Percentiles rank a stretch among this genome's conserved stretches.
These are phyloP conservation scores for Folsomia candida DNA, from an alignment of 2,888 invertebrate genomes.

Conservation along the genomic window DNA sequence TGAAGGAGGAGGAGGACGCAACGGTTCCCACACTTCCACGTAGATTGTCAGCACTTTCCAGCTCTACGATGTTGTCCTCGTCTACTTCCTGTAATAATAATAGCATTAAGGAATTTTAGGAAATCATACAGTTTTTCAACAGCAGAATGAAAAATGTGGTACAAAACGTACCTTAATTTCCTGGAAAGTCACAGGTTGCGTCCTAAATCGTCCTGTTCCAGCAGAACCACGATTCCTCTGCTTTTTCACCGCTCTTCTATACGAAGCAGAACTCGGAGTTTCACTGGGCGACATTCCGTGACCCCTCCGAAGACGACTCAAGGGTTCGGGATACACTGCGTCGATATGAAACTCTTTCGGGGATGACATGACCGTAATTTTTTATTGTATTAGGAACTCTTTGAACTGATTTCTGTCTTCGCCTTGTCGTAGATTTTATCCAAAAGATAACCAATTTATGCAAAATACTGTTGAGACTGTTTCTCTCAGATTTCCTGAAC, in stretches of 20 bases:
- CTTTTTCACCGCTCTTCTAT: conserved; percentile 58
- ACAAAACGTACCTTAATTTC: conserved; percentile 64
- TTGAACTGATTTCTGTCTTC: not conserved
- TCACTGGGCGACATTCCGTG: conserved; percentile 49
- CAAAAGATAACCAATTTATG: not conserved
- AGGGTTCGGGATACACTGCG: conserved; percentile 57
- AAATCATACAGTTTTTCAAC: not conserved
- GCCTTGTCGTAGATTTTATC: not conserved
- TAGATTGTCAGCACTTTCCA: conserved; percentile 52
- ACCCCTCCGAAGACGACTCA: conserved; percentile 63
- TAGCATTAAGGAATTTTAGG: too few relatives aligned
- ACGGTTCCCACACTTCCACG: conserved; percentile 54
- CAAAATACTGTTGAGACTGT: not conserved
- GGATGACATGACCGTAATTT: conserved; percentile 42
- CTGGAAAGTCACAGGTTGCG: conserved; percentile 72
- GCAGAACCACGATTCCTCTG: conserved; percentile 56
- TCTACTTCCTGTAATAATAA: conserved; percentile 64
- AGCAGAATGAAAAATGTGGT: not conserved
- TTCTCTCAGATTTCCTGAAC: not conserved
- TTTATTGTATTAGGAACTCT: not conserved
- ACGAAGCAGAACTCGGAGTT: conserved; percentile 52
- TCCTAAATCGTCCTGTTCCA: conserved; percentile 52
- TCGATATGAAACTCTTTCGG: conserved; percentile 51
- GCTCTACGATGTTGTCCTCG: conserved; percentile 62
- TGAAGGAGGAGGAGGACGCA: conserved; percentile 14